phyloP scores from a whole-genome alignment of 2,797 vertebrate species.

The Characodon lateralis region DNA sequence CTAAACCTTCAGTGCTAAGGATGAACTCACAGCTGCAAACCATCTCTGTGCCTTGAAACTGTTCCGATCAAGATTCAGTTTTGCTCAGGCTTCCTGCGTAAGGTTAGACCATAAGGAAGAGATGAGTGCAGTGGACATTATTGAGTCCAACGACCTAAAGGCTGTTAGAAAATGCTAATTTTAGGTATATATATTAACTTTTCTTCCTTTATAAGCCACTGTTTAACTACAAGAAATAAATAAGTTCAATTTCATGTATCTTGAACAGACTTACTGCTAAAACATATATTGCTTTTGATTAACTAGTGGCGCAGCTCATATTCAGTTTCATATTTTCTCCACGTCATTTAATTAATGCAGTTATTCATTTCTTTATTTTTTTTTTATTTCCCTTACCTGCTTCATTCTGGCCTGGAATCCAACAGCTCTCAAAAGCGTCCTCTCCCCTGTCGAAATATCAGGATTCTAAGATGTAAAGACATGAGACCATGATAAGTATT shows the following conservation, averaged over 20 bases:
- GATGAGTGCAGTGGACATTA: neutral
- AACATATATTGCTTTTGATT: neutral
- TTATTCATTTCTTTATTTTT: neutral
- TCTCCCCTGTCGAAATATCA: neutral
- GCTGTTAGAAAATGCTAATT: neutral
- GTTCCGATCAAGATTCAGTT: neutral
- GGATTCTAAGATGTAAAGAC: neutral
- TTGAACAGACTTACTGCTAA: slow-evolving; percentile 1
- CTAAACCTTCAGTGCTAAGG: slow-evolving; percentile 11
- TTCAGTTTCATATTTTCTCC: neutral
- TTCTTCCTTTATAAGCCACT: neutral
- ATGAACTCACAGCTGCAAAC: slow-evolving; percentile 4
- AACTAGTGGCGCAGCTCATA: neutral
- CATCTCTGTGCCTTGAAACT: slow-evolving; percentile 41
- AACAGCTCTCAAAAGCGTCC: neutral
- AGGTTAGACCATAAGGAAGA: no score
- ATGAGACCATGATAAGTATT: no score
- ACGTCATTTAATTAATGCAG: neutral
- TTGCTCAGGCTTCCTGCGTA: neutral
- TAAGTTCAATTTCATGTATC: neutral
- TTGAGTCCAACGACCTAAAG: neutral
- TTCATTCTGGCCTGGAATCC: neutral
- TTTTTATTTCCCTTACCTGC: neutral
- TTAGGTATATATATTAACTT: neutral
- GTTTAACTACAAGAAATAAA: neutral